These are phyloP conservation scores for Enteromius unitaeniatus DNA, from an alignment of 2,797 vertebrate genomes.

Conservation along the genomic window DNA sequence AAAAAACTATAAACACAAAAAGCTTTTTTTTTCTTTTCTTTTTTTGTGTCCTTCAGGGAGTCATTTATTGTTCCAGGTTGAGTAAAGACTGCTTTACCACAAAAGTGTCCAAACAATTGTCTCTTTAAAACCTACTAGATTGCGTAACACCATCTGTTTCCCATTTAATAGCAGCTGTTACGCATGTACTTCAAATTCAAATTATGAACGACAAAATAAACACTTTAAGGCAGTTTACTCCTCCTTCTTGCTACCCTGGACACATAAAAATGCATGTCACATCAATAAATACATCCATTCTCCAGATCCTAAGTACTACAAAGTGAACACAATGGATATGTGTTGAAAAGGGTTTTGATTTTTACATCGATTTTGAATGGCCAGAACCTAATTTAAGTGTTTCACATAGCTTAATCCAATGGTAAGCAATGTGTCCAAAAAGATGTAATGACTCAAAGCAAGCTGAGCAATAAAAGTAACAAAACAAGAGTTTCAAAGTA, in stretches of 20 bases:
- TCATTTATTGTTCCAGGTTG: conserved; percentile 5
- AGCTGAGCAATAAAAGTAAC: neutral
- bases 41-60: conserved; percentile 13
- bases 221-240: conserved; percentile 7
- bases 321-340: conserved; percentile 66
- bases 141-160: conserved; percentile 33
- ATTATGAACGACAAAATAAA: conserved; percentile 45
- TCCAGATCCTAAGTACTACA: conserved; percentile 59
- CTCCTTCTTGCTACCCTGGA: conserved; percentile 54
- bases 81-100: conserved; percentile 11
- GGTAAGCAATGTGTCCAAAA: neutral
- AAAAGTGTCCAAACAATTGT: conserved; percentile 26
- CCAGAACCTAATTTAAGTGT: conserved; percentile 15
- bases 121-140: conserved; percentile 12
- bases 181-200: neutral
- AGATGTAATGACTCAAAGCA: neutral
- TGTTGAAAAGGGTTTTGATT: conserved; percentile 73
- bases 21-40: neutral
- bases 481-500: neutral
- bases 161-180: conserved; percentile 32
- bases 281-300: conserved; percentile 52
- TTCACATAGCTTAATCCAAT: neutral
- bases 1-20: neutral
- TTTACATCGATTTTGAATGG: conserved; percentile 51
- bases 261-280: conserved; percentile 15